A percentile compares a stretch with the other conserved stretches of the same genome.
These are phyloP conservation scores for Anguilla pacifica DNA, from an alignment of 2,797 vertebrate species.

Conservation along the genomic window DNA sequence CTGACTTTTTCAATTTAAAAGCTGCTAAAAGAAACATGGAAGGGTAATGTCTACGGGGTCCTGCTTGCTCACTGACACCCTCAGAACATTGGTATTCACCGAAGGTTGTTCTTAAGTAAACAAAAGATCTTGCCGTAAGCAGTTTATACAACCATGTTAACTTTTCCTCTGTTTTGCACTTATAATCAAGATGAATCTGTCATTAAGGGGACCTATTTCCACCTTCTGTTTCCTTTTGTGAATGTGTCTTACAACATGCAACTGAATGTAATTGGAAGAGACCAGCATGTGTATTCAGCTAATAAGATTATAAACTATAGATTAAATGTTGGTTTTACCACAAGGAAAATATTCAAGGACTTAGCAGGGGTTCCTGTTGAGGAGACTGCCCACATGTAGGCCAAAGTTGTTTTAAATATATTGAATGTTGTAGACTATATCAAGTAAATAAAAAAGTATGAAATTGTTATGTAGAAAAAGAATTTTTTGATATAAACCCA, in stretches of 20 bases:
- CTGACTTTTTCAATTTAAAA: constrained; percentile 63
- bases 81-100: background rate
- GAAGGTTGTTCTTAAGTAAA: constrained; percentile 5
- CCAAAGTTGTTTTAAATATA: background rate
- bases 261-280: constrained; percentile 53
- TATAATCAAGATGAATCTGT: background rate
- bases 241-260: constrained; percentile 26
- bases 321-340: constrained; percentile 54
- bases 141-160: background rate
- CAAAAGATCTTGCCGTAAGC: background rate
- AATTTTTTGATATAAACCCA: background rate
- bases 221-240: background rate
- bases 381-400: background rate
- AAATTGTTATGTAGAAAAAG: background rate
- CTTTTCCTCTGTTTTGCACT: background rate
- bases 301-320: constrained; percentile 50
- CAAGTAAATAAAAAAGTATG: background rate
- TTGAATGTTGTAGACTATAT: background rate
- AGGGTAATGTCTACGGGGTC: constrained; percentile 55
- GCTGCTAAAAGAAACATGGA: constrained; percentile 66
- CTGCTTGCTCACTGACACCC: constrained; percentile 63
- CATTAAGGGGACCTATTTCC: background rate
- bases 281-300: constrained; percentile 52
- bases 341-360: constrained; percentile 51
- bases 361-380: constrained; percentile 26